Evolutionary conservation across 2,113 vertebrate species (phyloP).

Genomic region (Melanotaenia duboulayi): DNA sequence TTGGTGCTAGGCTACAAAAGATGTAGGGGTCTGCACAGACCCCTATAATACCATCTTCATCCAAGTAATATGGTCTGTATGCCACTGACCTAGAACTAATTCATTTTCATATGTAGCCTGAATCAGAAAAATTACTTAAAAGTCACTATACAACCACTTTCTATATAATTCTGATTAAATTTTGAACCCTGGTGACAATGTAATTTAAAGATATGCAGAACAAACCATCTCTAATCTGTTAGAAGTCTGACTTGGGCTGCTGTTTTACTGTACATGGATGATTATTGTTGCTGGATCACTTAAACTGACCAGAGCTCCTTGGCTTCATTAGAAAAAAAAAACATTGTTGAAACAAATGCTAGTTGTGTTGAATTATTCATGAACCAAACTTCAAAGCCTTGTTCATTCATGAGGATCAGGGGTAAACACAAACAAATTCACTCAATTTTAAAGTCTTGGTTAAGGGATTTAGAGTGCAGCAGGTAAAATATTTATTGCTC

Average conservation of each 20-base stretch:
- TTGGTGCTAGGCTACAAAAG: neutral
- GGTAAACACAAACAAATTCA: slow-evolving; percentile 60
- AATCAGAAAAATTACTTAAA: neutral
- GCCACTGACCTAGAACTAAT: neutral
- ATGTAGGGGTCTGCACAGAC: neutral
- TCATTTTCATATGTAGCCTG: neutral
- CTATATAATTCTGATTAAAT: slow-evolving; percentile 10
- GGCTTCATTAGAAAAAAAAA: slow-evolving; percentile 50
- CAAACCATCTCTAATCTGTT: slow-evolving; percentile 9
- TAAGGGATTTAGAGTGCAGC: slow-evolving; percentile 38
- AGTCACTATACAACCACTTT: neutral
- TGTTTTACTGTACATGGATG: slow-evolving; percentile 15
- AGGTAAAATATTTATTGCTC: slow-evolving; percentile 32
- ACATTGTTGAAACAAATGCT: slow-evolving; percentile 43
- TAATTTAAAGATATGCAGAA: slow-evolving; percentile 5
- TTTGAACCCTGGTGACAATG: slow-evolving; percentile 1
- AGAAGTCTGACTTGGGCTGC: slow-evolving; percentile 5
- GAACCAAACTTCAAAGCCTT: slow-evolving; percentile 37
- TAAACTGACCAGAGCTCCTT: slow-evolving; percentile 29
- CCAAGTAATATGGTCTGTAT: too few species aligned
- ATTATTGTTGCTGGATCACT: slow-evolving; percentile 12
- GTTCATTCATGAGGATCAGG: slow-evolving; percentile 64
- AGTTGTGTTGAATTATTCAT: slow-evolving; percentile 61
- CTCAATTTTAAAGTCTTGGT: slow-evolving; percentile 55
- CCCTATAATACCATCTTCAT: neutral